These are phyloP conservation scores for Poecile montanus DNA, from an alignment of 2,797 vertebrate species.

Conservation along the genomic window DNA sequence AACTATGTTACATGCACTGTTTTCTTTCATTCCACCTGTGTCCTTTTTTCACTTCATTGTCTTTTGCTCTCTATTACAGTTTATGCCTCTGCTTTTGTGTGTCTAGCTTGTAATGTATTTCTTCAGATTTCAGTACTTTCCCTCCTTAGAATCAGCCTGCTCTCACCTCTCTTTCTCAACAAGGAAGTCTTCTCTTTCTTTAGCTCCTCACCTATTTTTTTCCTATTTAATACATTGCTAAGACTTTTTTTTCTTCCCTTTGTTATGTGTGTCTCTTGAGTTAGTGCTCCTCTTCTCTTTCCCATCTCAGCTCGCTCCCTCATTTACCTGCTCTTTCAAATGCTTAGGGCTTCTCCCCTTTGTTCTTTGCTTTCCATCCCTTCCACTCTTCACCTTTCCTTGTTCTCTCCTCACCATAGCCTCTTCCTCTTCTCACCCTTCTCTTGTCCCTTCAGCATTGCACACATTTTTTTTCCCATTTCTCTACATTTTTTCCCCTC, in stretches of 20 bases:
- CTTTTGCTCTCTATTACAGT: not conserved
- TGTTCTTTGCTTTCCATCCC: constrained; percentile 50
- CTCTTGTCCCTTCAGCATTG: not conserved
- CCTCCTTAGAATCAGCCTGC: not conserved
- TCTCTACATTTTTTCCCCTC: not conserved
- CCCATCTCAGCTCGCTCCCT: not conserved
- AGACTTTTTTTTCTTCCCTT: constrained; percentile 43
- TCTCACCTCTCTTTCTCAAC: constrained; percentile 24
- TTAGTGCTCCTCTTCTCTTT: constrained; percentile 13
- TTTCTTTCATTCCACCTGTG: constrained; percentile 14
- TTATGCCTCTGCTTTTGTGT: constrained; percentile 39
- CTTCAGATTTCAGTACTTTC: constrained; percentile 17
- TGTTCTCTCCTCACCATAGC: not conserved
- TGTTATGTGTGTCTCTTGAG: constrained; percentile 28
- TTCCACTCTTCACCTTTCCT: constrained; percentile 55
- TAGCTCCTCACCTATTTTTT: not conserved
- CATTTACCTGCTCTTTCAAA: constrained; percentile 55
- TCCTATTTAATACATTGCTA: constrained; percentile 14
- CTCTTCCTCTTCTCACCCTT: not conserved
- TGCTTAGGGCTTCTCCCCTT: constrained; percentile 7
- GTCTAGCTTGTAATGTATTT: constrained; percentile 11
- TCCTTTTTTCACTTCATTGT: not conserved
- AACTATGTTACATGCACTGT: not conserved
- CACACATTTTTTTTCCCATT: not conserved
- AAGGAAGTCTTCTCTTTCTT: constrained; percentile 45